Percentiles rank a stretch among this genome's conserved stretches.
phyloP scores from a whole-genome alignment of 2,888 invertebrate genomes.

The Heliothis peltigera region DNA sequence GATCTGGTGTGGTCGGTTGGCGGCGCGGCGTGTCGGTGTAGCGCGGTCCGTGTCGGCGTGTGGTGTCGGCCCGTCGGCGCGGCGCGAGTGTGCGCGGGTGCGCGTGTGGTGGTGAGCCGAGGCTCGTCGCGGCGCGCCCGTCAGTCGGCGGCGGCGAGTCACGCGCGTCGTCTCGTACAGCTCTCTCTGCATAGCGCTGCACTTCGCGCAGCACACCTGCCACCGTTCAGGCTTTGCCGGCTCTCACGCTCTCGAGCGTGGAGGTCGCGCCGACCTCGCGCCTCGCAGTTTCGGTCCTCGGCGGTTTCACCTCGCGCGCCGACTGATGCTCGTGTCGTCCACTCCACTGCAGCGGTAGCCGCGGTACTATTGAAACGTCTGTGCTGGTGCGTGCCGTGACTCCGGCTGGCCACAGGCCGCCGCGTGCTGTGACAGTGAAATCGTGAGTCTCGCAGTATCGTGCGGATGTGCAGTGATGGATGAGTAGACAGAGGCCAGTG shows the following conservation, averaged over 20 bases:
- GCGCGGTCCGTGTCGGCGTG: constrained; percentile 69
- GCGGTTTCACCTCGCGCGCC: constrained; percentile 75
- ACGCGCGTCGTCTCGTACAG: constrained; percentile 87
- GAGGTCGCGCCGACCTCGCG: constrained; percentile 82
- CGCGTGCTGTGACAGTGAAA: constrained; percentile 89
- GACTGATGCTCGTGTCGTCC: constrained; percentile 63
- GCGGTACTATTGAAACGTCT: constrained; percentile 74
- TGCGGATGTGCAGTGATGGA: constrained; percentile 90
- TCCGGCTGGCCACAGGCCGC: constrained; percentile 80
- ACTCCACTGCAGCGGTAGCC: constrained; percentile 75
- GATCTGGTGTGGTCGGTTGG: constrained; percentile 71
- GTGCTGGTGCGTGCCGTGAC: constrained; percentile 81
- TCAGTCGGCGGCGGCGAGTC: constrained; percentile 89
- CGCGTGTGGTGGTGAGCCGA: constrained; percentile 84
- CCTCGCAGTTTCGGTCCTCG: constrained; percentile 73
- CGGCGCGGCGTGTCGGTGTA: constrained; percentile 67
- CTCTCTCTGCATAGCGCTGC: constrained; percentile 76
- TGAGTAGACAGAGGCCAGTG: constrained; percentile 84
- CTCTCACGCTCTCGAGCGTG: constrained; percentile 87
- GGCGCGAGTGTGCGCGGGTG: constrained; percentile 80
- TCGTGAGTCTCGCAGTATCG: constrained; percentile 84
- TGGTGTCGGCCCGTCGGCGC: constrained; percentile 63
- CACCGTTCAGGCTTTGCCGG: constrained; percentile 81
- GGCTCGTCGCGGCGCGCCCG: constrained; percentile 86
- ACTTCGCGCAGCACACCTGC: constrained; percentile 81